Evolutionary conservation across 2,888 invertebrate genomes (phyloP).

Genomic region (Synergus gifuensis): DNA sequence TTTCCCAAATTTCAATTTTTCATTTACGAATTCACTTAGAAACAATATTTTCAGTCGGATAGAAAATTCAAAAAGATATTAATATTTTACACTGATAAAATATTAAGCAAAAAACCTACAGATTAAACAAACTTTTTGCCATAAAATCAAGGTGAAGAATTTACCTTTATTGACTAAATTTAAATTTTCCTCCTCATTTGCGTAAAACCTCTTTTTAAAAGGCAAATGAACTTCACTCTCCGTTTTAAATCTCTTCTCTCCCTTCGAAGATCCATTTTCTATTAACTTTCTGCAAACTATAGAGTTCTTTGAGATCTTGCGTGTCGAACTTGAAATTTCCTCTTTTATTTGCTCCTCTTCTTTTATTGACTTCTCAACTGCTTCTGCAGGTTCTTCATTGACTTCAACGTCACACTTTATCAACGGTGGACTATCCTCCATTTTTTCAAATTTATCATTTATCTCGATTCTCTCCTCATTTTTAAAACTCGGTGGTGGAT

Average conservation of each 20-base stretch:
- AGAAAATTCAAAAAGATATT: too few species aligned
- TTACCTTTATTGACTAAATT: conserved; percentile 19
- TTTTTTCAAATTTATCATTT: neutral
- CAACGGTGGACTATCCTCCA: neutral
- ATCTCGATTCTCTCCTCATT: neutral
- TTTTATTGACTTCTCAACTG: neutral
- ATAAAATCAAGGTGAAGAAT: neutral
- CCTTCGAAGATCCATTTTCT: neutral
- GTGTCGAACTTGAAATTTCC: conserved; percentile 20
- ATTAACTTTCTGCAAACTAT: neutral
- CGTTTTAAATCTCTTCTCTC: neutral
- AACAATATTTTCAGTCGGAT: too few species aligned
- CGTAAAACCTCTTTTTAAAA: conserved; percentile 8
- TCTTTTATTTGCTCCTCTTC: neutral
- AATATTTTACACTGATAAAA: neutral
- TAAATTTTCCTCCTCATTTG: neutral
- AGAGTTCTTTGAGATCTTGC: neutral
- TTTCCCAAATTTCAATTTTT: too few species aligned
- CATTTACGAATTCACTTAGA: too few species aligned
- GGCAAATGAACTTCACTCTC: conserved; percentile 1
- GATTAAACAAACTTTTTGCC: neutral
- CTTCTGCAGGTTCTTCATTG: neutral
- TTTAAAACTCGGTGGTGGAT: neutral
- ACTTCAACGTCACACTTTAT: neutral
- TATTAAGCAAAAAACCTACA: neutral